Evolutionary conservation across 2,797 vertebrate genomes (phyloP), one percentile per base, ranked within the genome.

Genomic region (Peromyscus nudipes): DNA sequence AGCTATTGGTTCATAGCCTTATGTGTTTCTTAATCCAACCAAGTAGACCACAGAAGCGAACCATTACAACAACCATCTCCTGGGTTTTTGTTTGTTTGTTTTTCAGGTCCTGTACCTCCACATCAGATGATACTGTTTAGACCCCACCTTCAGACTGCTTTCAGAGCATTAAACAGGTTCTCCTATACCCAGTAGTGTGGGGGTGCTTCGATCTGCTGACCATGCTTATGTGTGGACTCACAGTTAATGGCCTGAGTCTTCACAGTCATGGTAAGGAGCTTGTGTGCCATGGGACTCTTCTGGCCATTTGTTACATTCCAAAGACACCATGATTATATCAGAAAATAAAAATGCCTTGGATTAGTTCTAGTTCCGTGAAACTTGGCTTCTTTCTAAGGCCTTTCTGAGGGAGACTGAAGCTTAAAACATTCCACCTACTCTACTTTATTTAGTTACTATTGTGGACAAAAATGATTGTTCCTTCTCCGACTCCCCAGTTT

Each of bases 151-250:
- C 37, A 94, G 86, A 57, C n/a, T 37, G 85, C 46, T 13, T 29
- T 19, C 60, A 84, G 11, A 43, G 31, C 67, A 46, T n/a, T 16
- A 49, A 25, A 27, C 12, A 57, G 67, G 49, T 21, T 71, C 7
- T 16, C 69, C 17, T 1, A 4, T 67, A 40, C 19, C 81, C 55
- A 75, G 1, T 0, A 46, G 8, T 23, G 0, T 76, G 7, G 3
- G 12, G 12, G 1, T 37, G 27, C n/a, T 80, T 80, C 34, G 1
- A 27, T 62, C 29, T 64, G 55, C 67, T 85, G 52, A 31, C 0
- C 10, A n/a, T 8, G 0, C 1, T 46, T 25, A 31, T 1, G 1
- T 69, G 3, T 40, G n/a, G 43, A 80, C 12, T 5, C 0, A 23
- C 6, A 29, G 55, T 71, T 37, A 43, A 73, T 0, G 23, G 46